Evolutionary conservation across 2,113 vertebrate species (phyloP).

Genomic region (Carettochelys insculpta): DNA sequence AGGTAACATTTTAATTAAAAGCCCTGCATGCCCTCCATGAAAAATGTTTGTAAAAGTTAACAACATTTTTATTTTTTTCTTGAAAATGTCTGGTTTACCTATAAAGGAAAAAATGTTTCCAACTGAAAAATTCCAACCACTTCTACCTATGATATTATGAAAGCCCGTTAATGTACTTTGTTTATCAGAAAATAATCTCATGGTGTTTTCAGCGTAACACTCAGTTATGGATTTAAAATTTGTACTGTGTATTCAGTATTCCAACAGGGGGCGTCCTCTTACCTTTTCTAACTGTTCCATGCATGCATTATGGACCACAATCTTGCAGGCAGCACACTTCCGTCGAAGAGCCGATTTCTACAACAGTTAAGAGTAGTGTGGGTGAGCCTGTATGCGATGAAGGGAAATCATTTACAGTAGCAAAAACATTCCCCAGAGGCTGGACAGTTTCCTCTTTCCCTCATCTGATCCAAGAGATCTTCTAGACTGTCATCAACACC

Average conservation of each 20-base stretch:
- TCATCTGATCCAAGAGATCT: rapidly evolving
- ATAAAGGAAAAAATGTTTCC: not conserved
- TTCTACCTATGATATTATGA: not conserved
- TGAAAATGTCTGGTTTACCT: not conserved
- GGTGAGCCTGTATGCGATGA: not conserved
- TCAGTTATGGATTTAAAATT: not conserved
- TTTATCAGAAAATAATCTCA: not conserved
- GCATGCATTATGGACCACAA: constrained; percentile 93
- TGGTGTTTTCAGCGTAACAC: not conserved
- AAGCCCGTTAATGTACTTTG: not conserved
- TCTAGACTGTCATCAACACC: not conserved
- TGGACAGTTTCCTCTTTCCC: rapidly evolving
- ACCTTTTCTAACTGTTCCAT: constrained; percentile 97
- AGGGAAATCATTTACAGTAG: not conserved
- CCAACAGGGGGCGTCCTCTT: constrained; percentile 77
- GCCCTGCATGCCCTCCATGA: too few relatives aligned
- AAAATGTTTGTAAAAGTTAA: not conserved
- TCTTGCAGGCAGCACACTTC: constrained; percentile 97
- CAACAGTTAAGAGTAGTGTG: constrained; percentile 61
- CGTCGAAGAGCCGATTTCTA: constrained; percentile 95
- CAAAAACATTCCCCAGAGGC: constrained; percentile 32
- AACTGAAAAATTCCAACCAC: not conserved
- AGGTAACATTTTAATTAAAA: not conserved
- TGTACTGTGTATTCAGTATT: not conserved
- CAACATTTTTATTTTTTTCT: not conserved